Base-by-base conservation (phyloP, 2,797 vertebrate species). In the Platalea minor region DNA sequence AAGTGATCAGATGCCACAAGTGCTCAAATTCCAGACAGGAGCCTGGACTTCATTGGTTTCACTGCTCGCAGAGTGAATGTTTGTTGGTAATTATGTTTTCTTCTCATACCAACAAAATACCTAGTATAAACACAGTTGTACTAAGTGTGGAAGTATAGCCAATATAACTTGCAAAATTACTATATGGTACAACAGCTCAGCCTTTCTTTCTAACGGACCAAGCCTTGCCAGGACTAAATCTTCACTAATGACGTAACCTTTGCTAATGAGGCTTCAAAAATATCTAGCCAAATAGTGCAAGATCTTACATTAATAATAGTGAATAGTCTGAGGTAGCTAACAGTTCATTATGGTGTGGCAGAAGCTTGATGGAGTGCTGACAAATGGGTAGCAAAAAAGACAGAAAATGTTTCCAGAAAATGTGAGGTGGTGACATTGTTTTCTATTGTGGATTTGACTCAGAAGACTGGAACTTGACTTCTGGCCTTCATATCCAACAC, bases 391-490 rank as follows among this genome's bases (percentile, higher is more conserved):
- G 59, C 80, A 95, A 94, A 94, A 95, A 73, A 59, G 73, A 45
- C 63, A 91, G 60, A 21, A 54, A 31, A 25, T n/a, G 24, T 87
- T 92, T 96, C 86, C 86, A 94, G 88, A 94, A 95, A 88, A 95
- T 65, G 85, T 75, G 82, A 74, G 90, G 88, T 89, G 85, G 50
- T 89, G 77, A 85, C 74, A 91, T 69, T 41, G 64, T 87, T 96
- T 95, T 92, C 84, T 88, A 4, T 63, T 90, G 78, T 79, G 74
- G 74, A 91, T 92, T 93, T 94, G 48, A 91, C 91, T 94, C 93
- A 87, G 72, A 92, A 91, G 87, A 83, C 64, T 94, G 89, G 93
- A 97, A 95, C 87, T 91, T 93, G 89, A 94, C 60, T 95, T 91
- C 86, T 93, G 93, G 89, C 87, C 72, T 85, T 93, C 53, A 8